Base-by-base conservation (phyloP, 2,797 vertebrate species). In the Tarsius wallacei region DNA sequence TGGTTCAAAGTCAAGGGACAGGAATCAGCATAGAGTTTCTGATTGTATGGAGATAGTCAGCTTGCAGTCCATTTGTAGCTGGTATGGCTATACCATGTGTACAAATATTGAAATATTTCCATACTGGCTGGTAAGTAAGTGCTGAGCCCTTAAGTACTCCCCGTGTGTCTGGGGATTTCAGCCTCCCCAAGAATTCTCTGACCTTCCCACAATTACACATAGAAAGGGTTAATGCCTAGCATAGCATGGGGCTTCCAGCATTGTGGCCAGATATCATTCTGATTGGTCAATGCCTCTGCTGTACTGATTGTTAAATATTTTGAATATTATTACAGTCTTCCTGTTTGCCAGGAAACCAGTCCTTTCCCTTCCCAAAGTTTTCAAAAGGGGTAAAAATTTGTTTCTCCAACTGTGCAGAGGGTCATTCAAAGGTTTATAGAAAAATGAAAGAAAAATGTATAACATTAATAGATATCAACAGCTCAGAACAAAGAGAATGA, bases 301-400 rank as follows among this genome's bases (percentile, higher is more conserved):
- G 5, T 63, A 11, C 16, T 68, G 71, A n/a, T 49, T 93, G 68
- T 81, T 68, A 82, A 93, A 68, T 85, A 74, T 74, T 89, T 89
- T 83, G 28, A 84, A 80, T 49, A 59, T 11, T 16, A 80, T 31
- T 3, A 57, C 47, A 55, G 17, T 17, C 55, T 94, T 88, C 74
- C 74, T 97, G 24, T 61, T 80, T 88, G 47, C 71, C 24, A 93
- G 26, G 51, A 96, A 87, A 63, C 51, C 21, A 49, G 63, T 80
- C 22, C 14, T 83, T 91, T 73, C 66, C 22, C 9, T 83, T 74
- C 17, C 33, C 31, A 86, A 87, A 89, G 11, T 9, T 95, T 96
- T 77, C 49, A 87, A 49, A n/a, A 68, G 57, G 49, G 6, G 13
- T 76, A 36, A 95, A 92, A 93, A 94, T 11, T 70, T 81, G 31